Percentiles rank a stretch among this genome's conserved stretches.
Evolutionary conservation across 2,888 invertebrate genomes (phyloP).

Genomic region (Alsophila aescularia): DNA sequence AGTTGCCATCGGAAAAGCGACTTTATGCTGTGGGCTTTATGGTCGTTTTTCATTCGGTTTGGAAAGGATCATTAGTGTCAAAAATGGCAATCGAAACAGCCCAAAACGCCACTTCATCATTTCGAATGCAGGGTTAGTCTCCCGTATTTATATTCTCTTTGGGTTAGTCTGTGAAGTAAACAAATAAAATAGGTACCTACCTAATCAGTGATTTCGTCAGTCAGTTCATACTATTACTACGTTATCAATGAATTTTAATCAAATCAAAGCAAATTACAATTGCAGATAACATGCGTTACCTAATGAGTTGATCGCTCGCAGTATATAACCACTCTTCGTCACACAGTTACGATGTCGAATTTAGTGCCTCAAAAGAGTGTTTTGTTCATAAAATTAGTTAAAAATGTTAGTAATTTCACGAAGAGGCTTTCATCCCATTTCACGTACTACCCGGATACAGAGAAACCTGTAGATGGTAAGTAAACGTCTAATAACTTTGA

Average conservation of each 20-base stretch:
- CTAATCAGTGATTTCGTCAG: slow-evolving; percentile 39
- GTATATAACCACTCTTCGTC: not conserved
- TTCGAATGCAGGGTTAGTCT: too few relatives aligned
- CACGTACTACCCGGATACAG: slow-evolving; percentile 85
- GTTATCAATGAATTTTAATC: slow-evolving; percentile 59
- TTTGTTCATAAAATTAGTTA: slow-evolving; percentile 56
- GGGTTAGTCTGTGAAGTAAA: slow-evolving; percentile 20
- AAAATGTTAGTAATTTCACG: slow-evolving; percentile 60
- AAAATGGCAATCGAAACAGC: too few relatives aligned
- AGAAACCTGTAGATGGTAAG: slow-evolving; percentile 78
- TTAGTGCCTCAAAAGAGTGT: slow-evolving; percentile 56
- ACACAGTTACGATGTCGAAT: slow-evolving; percentile 57
- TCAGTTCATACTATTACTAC: slow-evolving; percentile 32
- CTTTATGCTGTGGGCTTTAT: too few relatives aligned
- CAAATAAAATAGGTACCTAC: too few relatives aligned
- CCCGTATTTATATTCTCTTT: too few relatives aligned
- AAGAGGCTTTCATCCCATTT: slow-evolving; percentile 84
- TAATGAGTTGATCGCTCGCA: slow-evolving; percentile 50
- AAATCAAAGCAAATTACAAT: slow-evolving; percentile 70
- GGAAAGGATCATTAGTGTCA: too few relatives aligned
- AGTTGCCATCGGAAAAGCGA: too few relatives aligned
- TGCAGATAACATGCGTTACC: slow-evolving; percentile 75
- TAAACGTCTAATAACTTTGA: not conserved
- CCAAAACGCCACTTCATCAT: too few relatives aligned
- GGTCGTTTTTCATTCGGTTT: too few relatives aligned